phyloP scores from a whole-genome alignment of 2,888 invertebrate species.

The Microctonus brassicae region DNA sequence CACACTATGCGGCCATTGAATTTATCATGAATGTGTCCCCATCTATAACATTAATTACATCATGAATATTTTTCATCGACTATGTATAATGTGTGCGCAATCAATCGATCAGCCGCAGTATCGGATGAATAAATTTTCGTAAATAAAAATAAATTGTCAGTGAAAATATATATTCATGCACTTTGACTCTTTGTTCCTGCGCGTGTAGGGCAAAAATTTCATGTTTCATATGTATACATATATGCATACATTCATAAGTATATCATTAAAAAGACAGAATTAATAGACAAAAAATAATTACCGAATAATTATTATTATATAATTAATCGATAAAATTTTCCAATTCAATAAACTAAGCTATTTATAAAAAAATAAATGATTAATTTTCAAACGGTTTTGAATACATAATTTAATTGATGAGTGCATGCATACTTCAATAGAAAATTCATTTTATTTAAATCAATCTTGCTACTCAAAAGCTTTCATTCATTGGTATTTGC shows the following conservation, averaged over 20 bases:
- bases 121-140: conserved; percentile 3
- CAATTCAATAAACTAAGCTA: neutral
- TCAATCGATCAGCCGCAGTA: neutral
- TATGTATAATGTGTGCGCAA: neutral
- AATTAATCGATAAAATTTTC: neutral
- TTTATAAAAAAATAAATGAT: neutral
- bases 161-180: neutral
- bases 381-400: neutral
- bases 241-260: neutral
- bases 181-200: neutral
- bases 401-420: neutral
- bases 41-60: conserved; percentile 17
- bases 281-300: neutral
- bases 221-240: neutral
- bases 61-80: conserved; percentile 13
- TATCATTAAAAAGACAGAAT: neutral
- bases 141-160: neutral
- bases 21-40: conserved; percentile 7
- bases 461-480: neutral
- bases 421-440: neutral
- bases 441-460: neutral
- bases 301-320: neutral
- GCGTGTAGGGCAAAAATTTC: neutral
- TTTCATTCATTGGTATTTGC: neutral
- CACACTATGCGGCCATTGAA: neutral